Conservation (phyloP, 2,888 invertebrate genomes). For the Volucella bombylans region DNA sequence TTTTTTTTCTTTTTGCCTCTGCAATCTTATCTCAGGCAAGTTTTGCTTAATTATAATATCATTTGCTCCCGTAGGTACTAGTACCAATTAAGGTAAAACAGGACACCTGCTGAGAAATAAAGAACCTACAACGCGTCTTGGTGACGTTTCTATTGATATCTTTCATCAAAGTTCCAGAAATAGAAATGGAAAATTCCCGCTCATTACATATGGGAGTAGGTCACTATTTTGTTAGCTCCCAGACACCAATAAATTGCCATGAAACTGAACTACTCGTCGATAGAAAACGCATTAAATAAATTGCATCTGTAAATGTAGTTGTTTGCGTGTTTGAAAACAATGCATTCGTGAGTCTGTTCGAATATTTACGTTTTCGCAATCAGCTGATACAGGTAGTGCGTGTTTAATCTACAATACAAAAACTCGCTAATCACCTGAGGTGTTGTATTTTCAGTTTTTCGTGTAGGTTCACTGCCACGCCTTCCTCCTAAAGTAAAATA, state of each 20-base stretch:
- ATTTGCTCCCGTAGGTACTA: neutral
- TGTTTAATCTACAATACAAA: neutral
- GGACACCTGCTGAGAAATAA: neutral
- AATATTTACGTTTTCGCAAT: neutral
- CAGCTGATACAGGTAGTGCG: constrained; percentile 41
- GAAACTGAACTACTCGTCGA: neutral
- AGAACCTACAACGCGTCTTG: neutral
- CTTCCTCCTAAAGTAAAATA: constrained; percentile 24
- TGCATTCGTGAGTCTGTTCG: neutral
- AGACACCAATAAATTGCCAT: neutral
- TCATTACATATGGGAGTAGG: neutral
- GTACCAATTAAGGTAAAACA: neutral
- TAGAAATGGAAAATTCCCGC: neutral
- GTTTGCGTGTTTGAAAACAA: neutral
- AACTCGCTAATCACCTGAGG: constrained; percentile 7
- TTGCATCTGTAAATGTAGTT: too few relatives aligned
- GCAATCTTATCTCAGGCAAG: constrained; percentile 25
- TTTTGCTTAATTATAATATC: neutral
- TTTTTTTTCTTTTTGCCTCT: neutral
- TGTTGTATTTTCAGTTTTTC: neutral
- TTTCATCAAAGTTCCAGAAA: neutral
- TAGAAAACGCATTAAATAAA: neutral
- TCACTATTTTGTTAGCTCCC: neutral
- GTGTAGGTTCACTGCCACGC: constrained; percentile 27
- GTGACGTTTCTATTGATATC: neutral